These are phyloP conservation scores for Hydrophis major DNA, from an alignment of 2,797 vertebrate genomes.

Conservation along the genomic window DNA sequence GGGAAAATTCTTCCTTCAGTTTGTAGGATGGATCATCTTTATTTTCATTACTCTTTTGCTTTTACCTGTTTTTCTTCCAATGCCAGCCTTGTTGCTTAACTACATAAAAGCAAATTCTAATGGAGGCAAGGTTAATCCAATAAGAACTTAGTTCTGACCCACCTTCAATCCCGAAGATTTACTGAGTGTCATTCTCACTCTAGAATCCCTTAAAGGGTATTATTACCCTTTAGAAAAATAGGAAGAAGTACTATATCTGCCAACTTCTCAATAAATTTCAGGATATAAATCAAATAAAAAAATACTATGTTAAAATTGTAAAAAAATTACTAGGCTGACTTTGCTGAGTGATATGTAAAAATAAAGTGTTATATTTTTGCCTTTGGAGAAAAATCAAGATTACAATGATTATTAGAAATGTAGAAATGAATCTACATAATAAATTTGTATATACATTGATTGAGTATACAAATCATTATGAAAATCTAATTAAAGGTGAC, in stretches of 20 bases:
- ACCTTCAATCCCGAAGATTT: background rate
- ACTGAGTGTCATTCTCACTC: background rate
- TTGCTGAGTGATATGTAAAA: background rate
- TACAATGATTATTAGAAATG: background rate
- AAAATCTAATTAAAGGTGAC: background rate
- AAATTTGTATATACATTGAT: background rate
- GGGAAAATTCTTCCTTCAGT: background rate
- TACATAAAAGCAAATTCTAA: background rate
- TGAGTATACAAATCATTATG: background rate
- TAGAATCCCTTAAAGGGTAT: background rate
- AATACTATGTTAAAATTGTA: background rate
- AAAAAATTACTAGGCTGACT: background rate
- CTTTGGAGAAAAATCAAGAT: background rate
- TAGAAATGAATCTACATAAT: background rate
- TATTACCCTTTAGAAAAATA: background rate
- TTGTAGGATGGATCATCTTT: slow-evolving; percentile 8
- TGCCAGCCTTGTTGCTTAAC: background rate
- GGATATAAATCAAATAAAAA: background rate
- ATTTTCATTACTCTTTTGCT: slow-evolving; percentile 2
- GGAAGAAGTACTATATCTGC: background rate
- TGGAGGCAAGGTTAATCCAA: background rate
- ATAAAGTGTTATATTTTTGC: background rate
- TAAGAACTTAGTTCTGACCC: background rate
- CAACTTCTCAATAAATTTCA: background rate
- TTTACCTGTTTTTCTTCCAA: background rate